A percentile compares a stretch with the other conserved stretches of the same genome.
Evolutionary conservation across 2,113 vertebrate species (phyloP).

Genomic region (Oenanthe melanoleuca): DNA sequence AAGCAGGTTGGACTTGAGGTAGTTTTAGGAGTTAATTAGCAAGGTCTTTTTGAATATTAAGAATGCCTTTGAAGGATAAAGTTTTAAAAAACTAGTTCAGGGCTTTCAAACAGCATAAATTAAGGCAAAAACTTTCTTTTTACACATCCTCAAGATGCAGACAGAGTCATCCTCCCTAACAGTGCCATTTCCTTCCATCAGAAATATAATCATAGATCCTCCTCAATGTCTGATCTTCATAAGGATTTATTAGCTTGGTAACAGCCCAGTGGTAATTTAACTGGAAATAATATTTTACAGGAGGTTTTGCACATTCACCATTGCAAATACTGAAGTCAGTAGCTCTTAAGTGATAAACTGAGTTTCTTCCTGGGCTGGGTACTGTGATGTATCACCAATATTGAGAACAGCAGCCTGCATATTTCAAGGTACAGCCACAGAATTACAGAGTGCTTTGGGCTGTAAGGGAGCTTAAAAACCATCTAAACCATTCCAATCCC

Average conservation of each 20-base stretch:
- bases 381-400: not conserved
- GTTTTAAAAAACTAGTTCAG: slow-evolving; percentile 67
- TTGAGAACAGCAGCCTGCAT: not conserved
- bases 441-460: not conserved
- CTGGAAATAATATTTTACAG: slow-evolving; percentile 1
- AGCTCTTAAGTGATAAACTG: not conserved
- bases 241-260: slow-evolving; percentile 9
- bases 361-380: not conserved
- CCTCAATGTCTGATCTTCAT: not conserved
- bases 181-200: slow-evolving; percentile 9
- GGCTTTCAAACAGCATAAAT: slow-evolving; percentile 70
- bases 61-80: slow-evolving; percentile 64
- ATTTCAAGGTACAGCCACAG: not conserved
- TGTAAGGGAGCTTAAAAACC: not conserved
- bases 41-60: slow-evolving; percentile 66
- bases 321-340: not conserved
- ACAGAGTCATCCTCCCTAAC: slow-evolving; percentile 9
- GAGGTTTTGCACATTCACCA: not conserved
- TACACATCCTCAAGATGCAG: slow-evolving; percentile 2
- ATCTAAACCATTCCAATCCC: rapidly evolving
- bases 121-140: slow-evolving; percentile 50
- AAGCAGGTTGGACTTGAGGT: slow-evolving; percentile 60
- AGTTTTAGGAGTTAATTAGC: slow-evolving; percentile 70
- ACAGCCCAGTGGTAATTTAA: not conserved
- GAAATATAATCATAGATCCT: not conserved